These are phyloP conservation scores for Sycophila texana DNA, from an alignment of 2,888 invertebrate species.

Conservation along the genomic window DNA sequence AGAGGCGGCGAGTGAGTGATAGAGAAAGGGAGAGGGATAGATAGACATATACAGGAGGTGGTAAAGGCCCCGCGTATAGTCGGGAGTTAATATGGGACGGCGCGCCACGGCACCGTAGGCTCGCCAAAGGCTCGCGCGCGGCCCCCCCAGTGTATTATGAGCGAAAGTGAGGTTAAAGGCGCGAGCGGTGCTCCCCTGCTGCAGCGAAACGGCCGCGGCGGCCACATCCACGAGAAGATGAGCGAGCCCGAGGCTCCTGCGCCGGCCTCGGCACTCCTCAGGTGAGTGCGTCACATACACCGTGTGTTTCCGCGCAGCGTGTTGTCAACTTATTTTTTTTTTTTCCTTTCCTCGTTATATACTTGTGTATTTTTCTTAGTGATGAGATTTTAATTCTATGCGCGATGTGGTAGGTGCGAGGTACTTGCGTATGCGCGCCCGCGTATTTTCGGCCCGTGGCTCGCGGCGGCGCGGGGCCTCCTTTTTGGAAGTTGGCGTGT, in stretches of 20 bases:
- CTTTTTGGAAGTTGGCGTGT: background rate
- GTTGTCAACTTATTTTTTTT: background rate
- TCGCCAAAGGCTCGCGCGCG: background rate
- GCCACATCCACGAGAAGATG: slow-evolving; percentile 10
- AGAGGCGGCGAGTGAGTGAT: background rate
- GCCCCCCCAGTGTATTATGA: slow-evolving; percentile 14
- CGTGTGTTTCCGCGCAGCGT: background rate
- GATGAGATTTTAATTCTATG: too few species aligned
- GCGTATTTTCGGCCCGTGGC: background rate
- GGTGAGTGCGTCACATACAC: slow-evolving; percentile 25
- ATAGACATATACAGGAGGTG: too few species aligned
- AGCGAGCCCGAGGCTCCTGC: background rate
- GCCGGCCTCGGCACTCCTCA: slow-evolving; percentile 29
- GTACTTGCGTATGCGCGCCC: too few species aligned
- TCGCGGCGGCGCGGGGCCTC: too few species aligned
- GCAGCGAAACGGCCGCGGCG: slow-evolving; percentile 3
- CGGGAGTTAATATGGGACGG: background rate
- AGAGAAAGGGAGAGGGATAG: too few species aligned
- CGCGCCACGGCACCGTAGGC: background rate
- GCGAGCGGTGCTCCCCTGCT: background rate
- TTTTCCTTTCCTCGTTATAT: too few species aligned
- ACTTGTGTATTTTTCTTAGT: too few species aligned
- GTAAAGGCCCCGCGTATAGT: background rate
- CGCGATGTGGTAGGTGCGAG: too few species aligned
- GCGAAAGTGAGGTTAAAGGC: slow-evolving; percentile 46